Evolutionary conservation across 1,140 invertebrate species (phyloP).

Genomic region (Zaprionus gabonicus): DNA sequence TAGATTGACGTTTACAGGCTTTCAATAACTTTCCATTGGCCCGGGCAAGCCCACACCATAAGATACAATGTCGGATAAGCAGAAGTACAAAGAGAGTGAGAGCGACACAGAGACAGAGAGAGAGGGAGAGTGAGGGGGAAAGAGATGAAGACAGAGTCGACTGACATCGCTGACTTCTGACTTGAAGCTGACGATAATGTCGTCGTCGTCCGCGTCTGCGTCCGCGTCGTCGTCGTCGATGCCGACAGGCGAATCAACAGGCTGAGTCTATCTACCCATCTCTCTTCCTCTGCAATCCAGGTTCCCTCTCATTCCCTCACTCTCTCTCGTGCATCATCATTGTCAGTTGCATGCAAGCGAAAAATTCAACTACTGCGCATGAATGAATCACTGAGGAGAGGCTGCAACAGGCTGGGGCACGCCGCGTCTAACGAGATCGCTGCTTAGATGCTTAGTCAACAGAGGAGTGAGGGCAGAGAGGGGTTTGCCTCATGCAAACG

Average conservation of each 20-base stretch:
- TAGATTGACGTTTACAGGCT: constrained; percentile 55
- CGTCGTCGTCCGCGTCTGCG: constrained; percentile 59
- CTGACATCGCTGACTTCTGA: constrained; percentile 71
- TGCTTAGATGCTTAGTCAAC: constrained; percentile 23
- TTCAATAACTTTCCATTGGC: constrained; percentile 73
- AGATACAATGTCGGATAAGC: constrained; percentile 56
- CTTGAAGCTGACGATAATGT: constrained; percentile 71
- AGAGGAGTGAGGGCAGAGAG: not conserved
- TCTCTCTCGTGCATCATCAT: constrained; percentile 58
- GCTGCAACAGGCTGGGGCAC: constrained; percentile 19
- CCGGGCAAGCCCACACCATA: constrained; percentile 66
- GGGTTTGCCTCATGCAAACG: constrained; percentile 58
- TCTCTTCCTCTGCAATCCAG: constrained; percentile 1
- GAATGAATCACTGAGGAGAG: constrained; percentile 66
- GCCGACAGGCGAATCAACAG: constrained; percentile 76
- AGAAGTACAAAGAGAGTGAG: constrained; percentile 30
- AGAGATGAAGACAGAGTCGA: constrained; percentile 19
- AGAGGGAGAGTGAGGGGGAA: not conserved
- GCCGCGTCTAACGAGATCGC: constrained; percentile 53
- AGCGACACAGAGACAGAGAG: constrained; percentile 4
- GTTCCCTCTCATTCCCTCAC: constrained; percentile 2
- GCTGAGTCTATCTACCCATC: constrained; percentile 49
- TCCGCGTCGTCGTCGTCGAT: constrained; percentile 65
- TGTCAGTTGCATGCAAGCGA: constrained; percentile 68
- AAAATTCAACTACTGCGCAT: constrained; percentile 77